phyloP scores from a whole-genome alignment of 2,888 invertebrate species.

The Diloba caeruleocephala region DNA sequence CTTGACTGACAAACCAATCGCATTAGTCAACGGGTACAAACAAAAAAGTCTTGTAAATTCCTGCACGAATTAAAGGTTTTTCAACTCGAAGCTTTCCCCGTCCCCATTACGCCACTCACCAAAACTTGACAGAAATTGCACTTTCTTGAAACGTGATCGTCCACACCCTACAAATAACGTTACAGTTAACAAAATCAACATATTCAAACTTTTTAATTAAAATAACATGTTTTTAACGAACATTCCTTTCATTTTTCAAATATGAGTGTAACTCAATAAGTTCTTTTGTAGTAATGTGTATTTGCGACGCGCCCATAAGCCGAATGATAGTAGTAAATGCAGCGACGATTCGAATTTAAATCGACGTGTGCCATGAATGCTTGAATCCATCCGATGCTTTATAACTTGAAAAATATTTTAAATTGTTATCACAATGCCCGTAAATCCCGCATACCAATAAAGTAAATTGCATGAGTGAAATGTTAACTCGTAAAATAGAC shows the following conservation, averaged over 20 bases:
- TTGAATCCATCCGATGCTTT: constrained; percentile 55
- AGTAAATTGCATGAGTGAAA: constrained; percentile 63
- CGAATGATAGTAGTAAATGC: constrained; percentile 59
- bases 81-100: constrained; percentile 62
- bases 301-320: constrained; percentile 57
- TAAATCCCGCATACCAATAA: constrained; percentile 60
- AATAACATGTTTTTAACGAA: constrained; percentile 30
- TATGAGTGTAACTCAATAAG: constrained; percentile 45
- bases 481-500: constrained; percentile 42
- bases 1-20: constrained; percentile 41
- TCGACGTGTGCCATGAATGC: constrained; percentile 67
- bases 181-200: constrained; percentile 3
- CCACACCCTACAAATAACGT: constrained; percentile 12
- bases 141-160: constrained; percentile 18
- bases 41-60: constrained; percentile 66
- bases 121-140: constrained; percentile 24
- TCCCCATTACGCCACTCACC: constrained; percentile 9
- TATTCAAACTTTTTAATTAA: not conserved
- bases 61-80: constrained; percentile 73
- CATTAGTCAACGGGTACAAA: constrained; percentile 53
- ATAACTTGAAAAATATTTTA: constrained; percentile 59
- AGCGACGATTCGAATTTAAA: constrained; percentile 67
- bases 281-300: constrained; percentile 42
- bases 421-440: constrained; percentile 59
- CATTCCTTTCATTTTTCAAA: constrained; percentile 59